Evolutionary conservation across 2,113 vertebrate species (phyloP).

Genomic region (Sterrhoptilus dennistouni): DNA sequence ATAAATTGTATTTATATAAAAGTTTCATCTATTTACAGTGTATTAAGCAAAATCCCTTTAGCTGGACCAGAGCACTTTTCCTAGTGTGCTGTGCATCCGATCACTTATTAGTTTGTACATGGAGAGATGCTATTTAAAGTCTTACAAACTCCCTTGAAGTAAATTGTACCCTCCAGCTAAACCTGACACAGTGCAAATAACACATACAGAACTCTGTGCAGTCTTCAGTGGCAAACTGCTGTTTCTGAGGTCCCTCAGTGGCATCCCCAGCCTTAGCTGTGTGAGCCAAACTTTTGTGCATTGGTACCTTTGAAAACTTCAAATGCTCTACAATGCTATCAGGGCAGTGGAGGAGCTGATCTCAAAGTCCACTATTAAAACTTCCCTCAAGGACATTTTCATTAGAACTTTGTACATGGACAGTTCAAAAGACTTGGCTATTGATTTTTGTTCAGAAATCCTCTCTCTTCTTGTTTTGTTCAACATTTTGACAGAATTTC

Average conservation of each 20-base stretch:
- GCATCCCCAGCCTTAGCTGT: conserved; percentile 42
- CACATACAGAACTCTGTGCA: neutral
- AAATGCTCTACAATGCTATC: conserved; percentile 48
- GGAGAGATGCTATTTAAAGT: conserved; percentile 69
- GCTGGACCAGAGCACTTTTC: neutral
- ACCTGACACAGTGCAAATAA: conserved; percentile 65
- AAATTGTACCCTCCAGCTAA: conserved; percentile 74
- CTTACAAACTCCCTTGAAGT: conserved; percentile 68
- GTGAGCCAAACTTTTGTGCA: conserved; percentile 61
- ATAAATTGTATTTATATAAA: conserved; percentile 29
- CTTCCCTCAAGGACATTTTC: conserved; percentile 74
- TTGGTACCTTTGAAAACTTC: conserved; percentile 69
- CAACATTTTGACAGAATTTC: conserved; percentile 77
- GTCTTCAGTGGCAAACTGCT: conserved; percentile 36
- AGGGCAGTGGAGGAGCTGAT: conserved; percentile 56
- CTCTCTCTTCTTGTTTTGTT: conserved; percentile 64
- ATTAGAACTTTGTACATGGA: conserved; percentile 76
- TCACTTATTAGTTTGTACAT: conserved; percentile 72
- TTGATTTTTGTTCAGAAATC: conserved; percentile 79
- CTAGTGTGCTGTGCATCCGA: neutral
- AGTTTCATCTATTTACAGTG: conserved; percentile 36
- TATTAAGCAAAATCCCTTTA: conserved; percentile 41
- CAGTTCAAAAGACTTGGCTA: conserved; percentile 72
- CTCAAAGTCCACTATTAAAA: conserved; percentile 75
- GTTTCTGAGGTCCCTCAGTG: conserved; percentile 60